Percentiles rank a stretch among this genome's conserved stretches.
Evolutionary conservation across 2,797 vertebrate genomes (phyloP).

Genomic region (Ispidina picta): DNA sequence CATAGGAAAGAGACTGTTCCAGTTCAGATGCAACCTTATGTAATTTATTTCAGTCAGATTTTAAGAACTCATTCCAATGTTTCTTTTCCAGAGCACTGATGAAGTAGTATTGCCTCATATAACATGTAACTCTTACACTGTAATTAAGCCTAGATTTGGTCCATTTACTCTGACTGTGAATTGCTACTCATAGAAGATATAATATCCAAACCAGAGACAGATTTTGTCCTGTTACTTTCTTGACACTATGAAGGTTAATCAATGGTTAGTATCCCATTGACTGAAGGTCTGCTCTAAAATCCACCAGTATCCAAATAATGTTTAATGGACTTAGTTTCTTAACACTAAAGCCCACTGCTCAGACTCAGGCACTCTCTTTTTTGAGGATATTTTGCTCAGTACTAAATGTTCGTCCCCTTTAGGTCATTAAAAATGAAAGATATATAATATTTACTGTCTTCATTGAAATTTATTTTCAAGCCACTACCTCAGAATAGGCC

Average conservation of each 20-base stretch:
- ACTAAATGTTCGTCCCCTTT: background rate
- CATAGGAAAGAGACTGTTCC: background rate
- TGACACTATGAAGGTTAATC: background rate
- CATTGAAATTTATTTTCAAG: background rate
- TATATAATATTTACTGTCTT: background rate
- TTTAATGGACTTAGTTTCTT: background rate
- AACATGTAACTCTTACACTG: background rate
- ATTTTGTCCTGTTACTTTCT: background rate
- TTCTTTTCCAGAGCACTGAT: slow-evolving; percentile 13
- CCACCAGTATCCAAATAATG: background rate
- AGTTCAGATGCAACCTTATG: background rate
- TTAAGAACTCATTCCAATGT: background rate
- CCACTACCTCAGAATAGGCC: background rate
- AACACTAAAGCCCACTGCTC: background rate
- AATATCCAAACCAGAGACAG: background rate
- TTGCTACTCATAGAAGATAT: background rate
- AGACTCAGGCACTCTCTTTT: background rate
- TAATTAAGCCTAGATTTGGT: slow-evolving; percentile 21
- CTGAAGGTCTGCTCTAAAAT: background rate
- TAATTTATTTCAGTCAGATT: slow-evolving; percentile 24
- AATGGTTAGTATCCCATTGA: background rate
- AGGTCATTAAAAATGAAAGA: background rate
- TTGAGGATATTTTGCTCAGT: background rate
- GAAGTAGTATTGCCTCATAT: background rate
- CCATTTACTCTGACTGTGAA: background rate